Evolutionary conservation across 1,140 invertebrate genomes (phyloP).

Genomic region (Subanguina moxae): DNA sequence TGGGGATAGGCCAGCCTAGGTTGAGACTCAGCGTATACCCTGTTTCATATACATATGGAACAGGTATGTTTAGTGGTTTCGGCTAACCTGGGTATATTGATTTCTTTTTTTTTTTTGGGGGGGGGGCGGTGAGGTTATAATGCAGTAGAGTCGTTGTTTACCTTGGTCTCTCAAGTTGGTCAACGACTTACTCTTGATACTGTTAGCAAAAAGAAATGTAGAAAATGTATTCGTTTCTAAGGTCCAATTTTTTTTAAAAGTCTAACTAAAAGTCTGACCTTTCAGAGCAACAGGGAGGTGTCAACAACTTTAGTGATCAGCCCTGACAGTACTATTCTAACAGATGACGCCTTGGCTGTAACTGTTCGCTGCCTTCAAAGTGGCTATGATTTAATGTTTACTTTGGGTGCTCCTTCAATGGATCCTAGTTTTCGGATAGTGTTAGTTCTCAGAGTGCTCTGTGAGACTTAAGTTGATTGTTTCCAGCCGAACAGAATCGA

Average conservation of each 20-base stretch:
- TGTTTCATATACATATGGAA: no score
- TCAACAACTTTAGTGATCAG: conserved; percentile 22
- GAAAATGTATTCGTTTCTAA: neutral
- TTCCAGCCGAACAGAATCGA: neutral
- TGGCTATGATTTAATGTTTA: conserved; percentile 26
- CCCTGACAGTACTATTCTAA: conserved; percentile 26
- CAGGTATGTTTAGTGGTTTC: no score
- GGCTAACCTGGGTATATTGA: no score
- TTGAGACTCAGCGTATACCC: no score
- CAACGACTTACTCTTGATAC: no score
- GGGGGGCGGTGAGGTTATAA: no score
- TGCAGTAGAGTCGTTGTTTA: no score
- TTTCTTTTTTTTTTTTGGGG: no score
- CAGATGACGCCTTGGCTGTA: conserved; percentile 30
- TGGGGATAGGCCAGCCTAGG: no score
- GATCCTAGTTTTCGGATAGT: conserved; percentile 26
- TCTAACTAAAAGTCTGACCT: neutral
- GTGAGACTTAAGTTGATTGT: neutral
- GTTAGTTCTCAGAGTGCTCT: conserved; percentile 14
- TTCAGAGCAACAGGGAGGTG: conserved; percentile 30
- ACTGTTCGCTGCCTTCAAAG: conserved; percentile 25
- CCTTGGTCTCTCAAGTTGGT: no score
- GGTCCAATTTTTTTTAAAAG: neutral
- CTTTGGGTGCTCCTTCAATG: conserved; percentile 18
- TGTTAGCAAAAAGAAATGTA: no score